Percentiles rank a stretch among this genome's conserved stretches.
phyloP scores from a whole-genome alignment of 2,797 vertebrate species.

The Microctenopoma lineatum region DNA sequence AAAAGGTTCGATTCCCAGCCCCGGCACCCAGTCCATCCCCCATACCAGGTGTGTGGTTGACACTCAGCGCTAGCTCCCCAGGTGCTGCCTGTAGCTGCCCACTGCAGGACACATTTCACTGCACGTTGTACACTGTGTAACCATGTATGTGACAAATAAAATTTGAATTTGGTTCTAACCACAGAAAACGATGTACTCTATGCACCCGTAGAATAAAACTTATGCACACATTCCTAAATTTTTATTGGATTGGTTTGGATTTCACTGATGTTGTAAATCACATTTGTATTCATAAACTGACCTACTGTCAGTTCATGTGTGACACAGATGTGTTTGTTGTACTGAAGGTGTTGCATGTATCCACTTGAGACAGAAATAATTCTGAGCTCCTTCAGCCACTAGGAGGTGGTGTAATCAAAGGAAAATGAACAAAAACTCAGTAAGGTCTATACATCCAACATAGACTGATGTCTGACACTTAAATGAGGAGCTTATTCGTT shows the following conservation, averaged over 20 bases:
- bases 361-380: slow-evolving; percentile 13
- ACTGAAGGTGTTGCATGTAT: neutral
- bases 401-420: slow-evolving; percentile 55
- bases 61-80: too few relatives aligned
- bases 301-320: neutral
- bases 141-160: too few relatives aligned
- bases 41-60: too few relatives aligned
- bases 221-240: neutral
- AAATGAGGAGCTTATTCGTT: slow-evolving; percentile 2
- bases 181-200: neutral
- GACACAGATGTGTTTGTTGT: slow-evolving; percentile 23
- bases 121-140: too few relatives aligned
- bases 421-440: slow-evolving; percentile 2
- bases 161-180: neutral
- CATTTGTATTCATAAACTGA: slow-evolving; percentile 12
- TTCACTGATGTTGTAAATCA: neutral
- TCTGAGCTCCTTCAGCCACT: slow-evolving; percentile 23
- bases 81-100: too few relatives aligned
- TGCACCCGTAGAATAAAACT: too few relatives aligned
- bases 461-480: slow-evolving; percentile 23
- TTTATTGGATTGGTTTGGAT: neutral
- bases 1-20: too few relatives aligned
- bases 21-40: too few relatives aligned
- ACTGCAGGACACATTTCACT: too few relatives aligned
- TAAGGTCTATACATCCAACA: slow-evolving; percentile 13